Base-by-base conservation (phyloP, 2,797 vertebrate species). In the Paedocypris micromegethes region DNA sequence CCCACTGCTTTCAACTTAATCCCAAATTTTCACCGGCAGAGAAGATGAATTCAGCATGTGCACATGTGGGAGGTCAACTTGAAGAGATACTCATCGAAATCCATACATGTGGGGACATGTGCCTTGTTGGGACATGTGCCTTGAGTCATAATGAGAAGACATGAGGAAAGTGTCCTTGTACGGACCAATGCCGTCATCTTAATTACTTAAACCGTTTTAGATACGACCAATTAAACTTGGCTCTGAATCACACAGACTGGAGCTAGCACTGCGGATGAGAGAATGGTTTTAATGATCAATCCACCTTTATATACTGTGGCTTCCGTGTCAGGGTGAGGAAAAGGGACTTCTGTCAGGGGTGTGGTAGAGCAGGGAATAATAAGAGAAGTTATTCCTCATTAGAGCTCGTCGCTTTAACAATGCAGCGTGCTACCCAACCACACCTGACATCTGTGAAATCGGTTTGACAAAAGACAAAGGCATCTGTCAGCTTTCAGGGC, bases 151-250 rank as follows among this genome's bases (percentile, higher is more conserved):
- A 71, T 71, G 58, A 76, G 64, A 66, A 67, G 72, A 79, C 73
- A 76, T 3, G 47, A 66, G 51, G 43, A 57, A 38, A 49, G 41
- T 43, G 53, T 75, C 71, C 70, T 64, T 68, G 50, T 50, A 40
- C 43, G 40, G 50, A 46, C 69, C 55, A n/a, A 43, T 58, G 57
- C 72, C 66, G 75, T 79, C 77, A 77, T 72, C 72, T 77, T 79
- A 79, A 81, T 79, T 76, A 75, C 77, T 74, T 77, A 78, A 79
- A 75, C 72, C 66, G 40, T 76, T 73, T 80, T 72, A 74, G 72
- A 75, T 76, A 72, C 58, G 23, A 75, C 77, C 77, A 80, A 78
- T 79, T 78, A 80, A 75, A 50, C 58, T 55, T 64, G 66, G 71
- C 70, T 72, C 58, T 8, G 41, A 77, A 72, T 74, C 61, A 69